These are phyloP conservation scores for Selene dorsalis DNA, from an alignment of 2,797 vertebrate genomes.

Conservation along the genomic window DNA sequence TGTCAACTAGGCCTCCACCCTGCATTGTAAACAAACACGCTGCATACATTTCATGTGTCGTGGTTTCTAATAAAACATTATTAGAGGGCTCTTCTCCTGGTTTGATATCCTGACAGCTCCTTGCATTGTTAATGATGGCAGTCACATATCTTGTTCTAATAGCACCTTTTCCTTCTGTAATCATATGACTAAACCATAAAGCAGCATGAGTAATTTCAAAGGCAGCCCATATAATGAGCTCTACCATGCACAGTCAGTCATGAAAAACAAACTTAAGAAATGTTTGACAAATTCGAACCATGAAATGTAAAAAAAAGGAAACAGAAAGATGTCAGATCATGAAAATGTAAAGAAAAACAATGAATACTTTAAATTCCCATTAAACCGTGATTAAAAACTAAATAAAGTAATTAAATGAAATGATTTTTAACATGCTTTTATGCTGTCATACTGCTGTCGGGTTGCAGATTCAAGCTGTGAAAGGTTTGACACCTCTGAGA, in stretches of 20 bases:
- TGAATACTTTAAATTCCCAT: background rate
- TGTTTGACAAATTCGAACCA: constrained; percentile 1
- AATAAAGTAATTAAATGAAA: background rate
- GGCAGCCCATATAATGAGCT: background rate
- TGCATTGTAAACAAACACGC: constrained; percentile 68
- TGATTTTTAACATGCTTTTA: background rate
- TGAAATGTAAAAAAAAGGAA: background rate
- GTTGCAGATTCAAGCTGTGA: constrained; percentile 6
- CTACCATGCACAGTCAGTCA: background rate
- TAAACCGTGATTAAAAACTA: background rate
- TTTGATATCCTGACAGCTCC: constrained; percentile 41
- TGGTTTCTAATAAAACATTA: constrained; percentile 61
- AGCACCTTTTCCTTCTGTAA: constrained; percentile 27
- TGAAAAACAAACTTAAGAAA: background rate
- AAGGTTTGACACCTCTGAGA: background rate
- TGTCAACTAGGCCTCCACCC: constrained; percentile 69
- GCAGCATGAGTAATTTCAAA: constrained; percentile 16
- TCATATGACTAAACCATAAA: constrained; percentile 25
- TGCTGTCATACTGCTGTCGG: background rate
- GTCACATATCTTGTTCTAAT: constrained; percentile 31
- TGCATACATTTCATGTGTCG: constrained; percentile 52
- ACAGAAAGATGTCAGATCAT: background rate
- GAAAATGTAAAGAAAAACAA: background rate
- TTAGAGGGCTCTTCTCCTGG: constrained; percentile 10
- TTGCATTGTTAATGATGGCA: constrained; percentile 41